These are phyloP conservation scores for Hydroisotoma schaefferi DNA, from an alignment of 2,888 invertebrate species.

Conservation along the genomic window DNA sequence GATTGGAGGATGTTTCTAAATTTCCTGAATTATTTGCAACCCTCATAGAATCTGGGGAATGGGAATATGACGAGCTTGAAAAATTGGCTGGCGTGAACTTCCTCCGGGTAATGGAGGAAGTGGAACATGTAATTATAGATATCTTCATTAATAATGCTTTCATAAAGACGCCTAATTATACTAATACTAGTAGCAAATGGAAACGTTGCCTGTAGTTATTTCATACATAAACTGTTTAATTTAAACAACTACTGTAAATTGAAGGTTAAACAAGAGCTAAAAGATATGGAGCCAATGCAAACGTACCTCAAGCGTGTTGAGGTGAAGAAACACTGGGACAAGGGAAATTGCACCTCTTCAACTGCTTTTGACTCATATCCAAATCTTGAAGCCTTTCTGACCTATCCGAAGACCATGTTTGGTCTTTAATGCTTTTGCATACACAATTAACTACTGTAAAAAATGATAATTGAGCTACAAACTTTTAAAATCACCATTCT, in stretches of 20 bases:
- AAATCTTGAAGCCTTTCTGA: constrained; percentile 7
- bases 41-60: constrained; percentile 49
- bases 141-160: too few relatives aligned
- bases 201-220: too few relatives aligned
- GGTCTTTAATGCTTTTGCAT: too few relatives aligned
- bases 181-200: too few relatives aligned
- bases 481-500: too few relatives aligned
- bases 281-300: constrained; percentile 33
- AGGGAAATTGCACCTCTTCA: constrained; percentile 28
- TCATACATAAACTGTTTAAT: neutral
- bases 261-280: constrained; percentile 33
- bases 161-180: too few relatives aligned
- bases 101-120: constrained; percentile 45
- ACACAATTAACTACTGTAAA: too few relatives aligned
- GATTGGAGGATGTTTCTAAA: constrained; percentile 51
- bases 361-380: constrained; percentile 14
- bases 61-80: constrained; percentile 50
- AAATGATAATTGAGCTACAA: too few relatives aligned
- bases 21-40: constrained; percentile 51
- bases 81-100: constrained; percentile 51
- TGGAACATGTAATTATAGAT: neutral
- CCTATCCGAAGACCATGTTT: constrained; percentile 12
- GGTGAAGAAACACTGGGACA: constrained; percentile 27
- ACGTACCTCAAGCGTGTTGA: constrained; percentile 23
- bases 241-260: neutral